Conservation (phyloP, 2,113 vertebrate genomes). For the Ceuthmochares aereus region DNA sequence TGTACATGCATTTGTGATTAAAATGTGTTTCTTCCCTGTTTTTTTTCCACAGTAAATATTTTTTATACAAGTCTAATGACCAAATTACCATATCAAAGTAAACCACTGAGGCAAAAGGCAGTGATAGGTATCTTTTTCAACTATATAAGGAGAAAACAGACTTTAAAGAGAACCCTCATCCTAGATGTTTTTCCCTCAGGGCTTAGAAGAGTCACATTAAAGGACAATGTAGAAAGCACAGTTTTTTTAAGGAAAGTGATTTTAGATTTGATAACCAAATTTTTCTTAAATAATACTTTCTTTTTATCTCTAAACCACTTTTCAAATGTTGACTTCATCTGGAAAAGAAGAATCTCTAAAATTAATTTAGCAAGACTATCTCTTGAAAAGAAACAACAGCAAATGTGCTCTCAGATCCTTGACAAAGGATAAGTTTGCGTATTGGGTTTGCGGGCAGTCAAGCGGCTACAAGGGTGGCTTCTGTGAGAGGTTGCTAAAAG, state of each 20-base stretch:
- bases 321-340: neutral
- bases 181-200: neutral
- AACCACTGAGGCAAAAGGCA: neutral
- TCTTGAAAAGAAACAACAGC: neutral
- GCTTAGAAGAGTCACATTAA: neutral
- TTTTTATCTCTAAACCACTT: neutral
- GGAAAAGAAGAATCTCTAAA: neutral
- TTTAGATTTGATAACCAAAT: neutral
- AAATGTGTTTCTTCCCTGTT: neutral
- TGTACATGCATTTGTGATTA: neutral
- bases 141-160: neutral
- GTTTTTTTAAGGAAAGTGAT: neutral
- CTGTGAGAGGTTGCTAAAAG: no score
- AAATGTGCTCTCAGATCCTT: neutral
- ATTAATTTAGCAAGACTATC: neutral
- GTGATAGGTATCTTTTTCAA: neutral
- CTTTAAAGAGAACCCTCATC: neutral
- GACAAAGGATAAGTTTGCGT: neutral
- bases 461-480: no score
- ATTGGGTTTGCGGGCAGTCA: neutral
- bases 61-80: neutral
- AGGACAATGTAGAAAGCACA: neutral
- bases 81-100: constrained; percentile 3
- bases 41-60: neutral
- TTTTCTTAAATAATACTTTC: neutral